phyloP scores from a whole-genome alignment of 2,797 vertebrate genomes.

The Siniperca obscura region DNA sequence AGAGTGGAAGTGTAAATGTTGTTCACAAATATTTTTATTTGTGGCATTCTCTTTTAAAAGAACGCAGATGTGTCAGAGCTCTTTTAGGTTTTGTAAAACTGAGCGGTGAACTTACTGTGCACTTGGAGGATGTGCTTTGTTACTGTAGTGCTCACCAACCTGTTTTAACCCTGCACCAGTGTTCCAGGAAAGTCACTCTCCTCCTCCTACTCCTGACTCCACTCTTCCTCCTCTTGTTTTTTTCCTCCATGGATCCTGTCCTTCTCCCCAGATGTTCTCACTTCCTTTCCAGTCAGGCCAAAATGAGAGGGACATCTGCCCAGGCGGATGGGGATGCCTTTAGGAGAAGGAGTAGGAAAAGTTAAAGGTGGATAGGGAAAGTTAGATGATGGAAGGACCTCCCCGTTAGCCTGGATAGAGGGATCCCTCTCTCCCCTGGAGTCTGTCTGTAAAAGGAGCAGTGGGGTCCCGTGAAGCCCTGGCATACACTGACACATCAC shows the following conservation, averaged over 20 bases:
- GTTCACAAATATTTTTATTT: not conserved
- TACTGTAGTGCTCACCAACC: slow-evolving; percentile 57
- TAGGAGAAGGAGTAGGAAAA: slow-evolving; percentile 71
- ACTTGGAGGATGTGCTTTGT: slow-evolving; percentile 34
- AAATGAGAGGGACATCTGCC: slow-evolving; percentile 82
- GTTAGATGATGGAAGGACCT: slow-evolving; percentile 69
- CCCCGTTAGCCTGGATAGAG: slow-evolving; percentile 52
- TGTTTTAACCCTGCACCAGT: slow-evolving; percentile 66
- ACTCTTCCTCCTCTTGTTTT: slow-evolving; percentile 53
- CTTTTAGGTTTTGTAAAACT: slow-evolving; percentile 7
- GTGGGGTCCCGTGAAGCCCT: slow-evolving; percentile 30
- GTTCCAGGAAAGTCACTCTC: slow-evolving; percentile 74
- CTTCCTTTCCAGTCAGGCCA: slow-evolving; percentile 77
- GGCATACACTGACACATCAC: slow-evolving; percentile 16
- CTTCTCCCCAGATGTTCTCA: slow-evolving; percentile 80
- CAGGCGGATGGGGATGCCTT: slow-evolving; percentile 69
- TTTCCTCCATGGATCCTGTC: slow-evolving; percentile 64
- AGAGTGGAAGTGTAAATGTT: no score
- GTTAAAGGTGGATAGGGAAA: slow-evolving; percentile 74
- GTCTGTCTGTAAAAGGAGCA: slow-evolving; percentile 11
- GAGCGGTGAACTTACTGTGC: slow-evolving; percentile 20
- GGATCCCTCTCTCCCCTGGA: slow-evolving; percentile 18
- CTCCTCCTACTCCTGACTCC: slow-evolving; percentile 65
- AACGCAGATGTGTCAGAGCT: not conserved
- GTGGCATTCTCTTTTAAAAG: not conserved